A percentile compares a stretch with the other conserved stretches of the same genome.
Conservation (phyloP, 2,888 invertebrate genomes). For the Drosophila mettleri region DNA sequence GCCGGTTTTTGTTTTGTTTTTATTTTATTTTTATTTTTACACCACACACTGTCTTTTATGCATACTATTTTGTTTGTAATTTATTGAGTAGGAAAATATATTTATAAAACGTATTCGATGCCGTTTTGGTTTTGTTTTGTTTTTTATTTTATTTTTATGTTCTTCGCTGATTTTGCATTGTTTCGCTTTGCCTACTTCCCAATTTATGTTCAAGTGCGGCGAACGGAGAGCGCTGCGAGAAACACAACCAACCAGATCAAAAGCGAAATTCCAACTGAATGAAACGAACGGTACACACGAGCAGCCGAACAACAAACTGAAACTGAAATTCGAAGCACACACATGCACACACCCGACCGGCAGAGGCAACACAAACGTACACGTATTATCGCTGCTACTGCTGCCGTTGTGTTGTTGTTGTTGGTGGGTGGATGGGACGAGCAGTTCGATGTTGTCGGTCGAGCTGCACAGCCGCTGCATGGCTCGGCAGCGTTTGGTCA, state of each 20-base stretch:
- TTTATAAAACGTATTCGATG: conserved; percentile 41
- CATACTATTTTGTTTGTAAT: conserved; percentile 16
- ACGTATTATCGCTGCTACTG: conserved; percentile 17
- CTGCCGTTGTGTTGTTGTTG: conserved; percentile 30
- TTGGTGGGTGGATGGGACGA: conserved; percentile 44
- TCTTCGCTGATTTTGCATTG: conserved; percentile 58
- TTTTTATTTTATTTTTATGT: conserved; percentile 31
- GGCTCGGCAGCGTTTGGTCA: conserved; percentile 29
- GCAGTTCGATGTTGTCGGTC: conserved; percentile 33
- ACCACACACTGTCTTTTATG: conserved; percentile 43
- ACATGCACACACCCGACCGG: conserved; percentile 37
- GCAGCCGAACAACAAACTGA: conserved; percentile 44
- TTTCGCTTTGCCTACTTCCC: conserved; percentile 54
- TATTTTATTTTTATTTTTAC: conserved; percentile 17
- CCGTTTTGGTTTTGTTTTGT: conserved; percentile 23
- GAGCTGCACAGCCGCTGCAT: conserved; percentile 20
- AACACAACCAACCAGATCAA: conserved; percentile 83
- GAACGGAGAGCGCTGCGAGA: conserved; percentile 55
- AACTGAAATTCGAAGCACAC: conserved; percentile 49
- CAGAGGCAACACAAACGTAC: conserved; percentile 37
- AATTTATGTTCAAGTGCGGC: conserved; percentile 50
- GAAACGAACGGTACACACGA: conserved; percentile 53
- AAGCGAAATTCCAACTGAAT: conserved; percentile 85
- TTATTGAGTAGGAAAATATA: conserved; percentile 50
- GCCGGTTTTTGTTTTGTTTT: conserved; percentile 26